phyloP scores from a whole-genome alignment of 2,888 invertebrate genomes.

The Steromphala cineraria region DNA sequence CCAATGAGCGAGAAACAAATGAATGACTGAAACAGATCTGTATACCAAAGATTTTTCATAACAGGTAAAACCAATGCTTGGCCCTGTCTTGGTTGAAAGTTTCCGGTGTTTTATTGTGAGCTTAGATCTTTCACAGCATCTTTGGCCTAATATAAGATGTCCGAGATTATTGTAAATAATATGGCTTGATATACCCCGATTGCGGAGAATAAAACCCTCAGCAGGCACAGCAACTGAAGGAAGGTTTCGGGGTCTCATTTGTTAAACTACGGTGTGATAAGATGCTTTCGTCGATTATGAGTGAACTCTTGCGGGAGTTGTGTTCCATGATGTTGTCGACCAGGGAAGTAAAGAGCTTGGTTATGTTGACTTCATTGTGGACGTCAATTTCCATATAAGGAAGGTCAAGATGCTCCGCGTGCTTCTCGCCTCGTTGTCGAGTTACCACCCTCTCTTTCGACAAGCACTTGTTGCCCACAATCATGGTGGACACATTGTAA shows the following conservation, averaged over 20 bases:
- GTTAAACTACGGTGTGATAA: background rate
- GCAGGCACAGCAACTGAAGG: background rate
- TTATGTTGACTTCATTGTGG: constrained; percentile 45
- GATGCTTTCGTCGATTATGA: background rate
- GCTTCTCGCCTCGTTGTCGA: constrained; percentile 48
- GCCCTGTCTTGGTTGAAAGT: too few species aligned
- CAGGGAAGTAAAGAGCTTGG: constrained; percentile 49
- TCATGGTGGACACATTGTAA: constrained; percentile 47
- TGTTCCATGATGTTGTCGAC: constrained; percentile 47
- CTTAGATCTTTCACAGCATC: too few species aligned
- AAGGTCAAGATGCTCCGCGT: constrained; percentile 49
- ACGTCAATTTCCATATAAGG: constrained; percentile 54
- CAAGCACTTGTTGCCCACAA: constrained; percentile 52
- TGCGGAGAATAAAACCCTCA: background rate
- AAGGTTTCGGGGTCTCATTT: background rate
- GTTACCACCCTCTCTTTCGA: constrained; percentile 44
- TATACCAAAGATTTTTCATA: too few species aligned
- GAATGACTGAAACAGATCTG: too few species aligned
- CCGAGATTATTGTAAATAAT: too few species aligned
- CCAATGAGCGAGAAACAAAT: too few species aligned
- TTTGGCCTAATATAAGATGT: too few species aligned
- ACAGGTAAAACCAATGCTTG: too few species aligned
- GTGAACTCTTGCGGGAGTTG: background rate
- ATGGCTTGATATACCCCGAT: too few species aligned
- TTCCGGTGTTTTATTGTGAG: too few species aligned